These are phyloP conservation scores for Suillia variegata DNA, from an alignment of 2,888 invertebrate species.

Conservation along the genomic window DNA sequence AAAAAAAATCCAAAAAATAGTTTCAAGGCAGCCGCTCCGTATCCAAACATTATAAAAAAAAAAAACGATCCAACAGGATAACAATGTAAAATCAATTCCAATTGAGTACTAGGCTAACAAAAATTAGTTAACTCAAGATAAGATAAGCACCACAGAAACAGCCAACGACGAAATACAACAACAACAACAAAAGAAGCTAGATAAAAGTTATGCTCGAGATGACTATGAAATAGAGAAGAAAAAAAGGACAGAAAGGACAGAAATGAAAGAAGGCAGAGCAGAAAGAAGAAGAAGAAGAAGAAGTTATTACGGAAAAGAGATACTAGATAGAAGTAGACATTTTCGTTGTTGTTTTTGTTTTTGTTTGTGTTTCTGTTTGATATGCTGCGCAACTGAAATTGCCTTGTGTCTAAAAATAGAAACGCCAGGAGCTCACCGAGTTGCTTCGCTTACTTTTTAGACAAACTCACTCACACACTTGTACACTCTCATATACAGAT, in stretches of 20 bases:
- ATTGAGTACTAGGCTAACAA: not conserved
- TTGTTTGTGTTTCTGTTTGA: not conserved
- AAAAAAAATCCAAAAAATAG: not conserved
- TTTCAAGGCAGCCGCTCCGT: not conserved
- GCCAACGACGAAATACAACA: not conserved
- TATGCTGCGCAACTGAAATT: slow-evolving; percentile 1
- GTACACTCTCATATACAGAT: too few species aligned
- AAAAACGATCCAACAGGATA: not conserved
- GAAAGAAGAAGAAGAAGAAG: not conserved
- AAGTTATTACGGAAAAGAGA: not conserved
- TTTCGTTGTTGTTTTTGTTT: not conserved
- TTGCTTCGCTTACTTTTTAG: too few species aligned
- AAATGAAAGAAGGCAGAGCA: not conserved
- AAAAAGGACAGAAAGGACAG: not conserved
- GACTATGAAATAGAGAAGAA: not conserved
- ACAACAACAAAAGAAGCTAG: not conserved
- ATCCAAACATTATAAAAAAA: not conserved
- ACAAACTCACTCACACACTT: too few species aligned
- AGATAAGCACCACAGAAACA: not conserved
- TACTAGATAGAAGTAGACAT: not conserved
- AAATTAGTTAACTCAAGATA: slow-evolving; percentile 2
- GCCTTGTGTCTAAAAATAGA: slow-evolving; percentile 35
- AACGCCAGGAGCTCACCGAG: slow-evolving; percentile 2
- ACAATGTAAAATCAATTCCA: not conserved
- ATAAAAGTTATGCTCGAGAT: not conserved